phyloP scores from a whole-genome alignment of 2,113 vertebrate species.

The Amazona guildingii region DNA sequence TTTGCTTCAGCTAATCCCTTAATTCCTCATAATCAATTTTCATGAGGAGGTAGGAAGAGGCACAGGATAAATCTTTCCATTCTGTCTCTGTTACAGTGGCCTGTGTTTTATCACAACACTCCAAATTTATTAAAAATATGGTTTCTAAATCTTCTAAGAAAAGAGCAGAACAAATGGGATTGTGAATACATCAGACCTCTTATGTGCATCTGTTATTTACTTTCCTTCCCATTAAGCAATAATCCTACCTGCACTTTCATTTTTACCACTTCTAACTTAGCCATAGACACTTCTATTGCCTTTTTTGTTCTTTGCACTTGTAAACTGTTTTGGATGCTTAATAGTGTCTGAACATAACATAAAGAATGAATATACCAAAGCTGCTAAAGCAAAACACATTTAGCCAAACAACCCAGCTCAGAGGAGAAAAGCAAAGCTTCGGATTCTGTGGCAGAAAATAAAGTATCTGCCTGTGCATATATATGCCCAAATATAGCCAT shows the following conservation, averaged over 20 bases:
- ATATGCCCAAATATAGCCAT: background rate
- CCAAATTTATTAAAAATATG: background rate
- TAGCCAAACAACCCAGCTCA: background rate
- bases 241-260: background rate
- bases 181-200: background rate
- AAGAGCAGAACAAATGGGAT: background rate
- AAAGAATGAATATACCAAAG: background rate
- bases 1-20: background rate
- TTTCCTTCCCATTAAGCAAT: background rate
- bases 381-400: background rate
- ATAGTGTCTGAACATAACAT: background rate
- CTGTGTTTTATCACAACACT: background rate
- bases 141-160: background rate
- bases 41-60: background rate
- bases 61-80: background rate
- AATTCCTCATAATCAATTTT: background rate
- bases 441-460: background rate
- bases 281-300: background rate
- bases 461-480: background rate
- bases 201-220: background rate
- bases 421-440: background rate
- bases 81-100: rapidly evolving
- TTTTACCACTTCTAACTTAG: background rate
- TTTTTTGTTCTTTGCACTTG: background rate
- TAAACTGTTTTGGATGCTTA: background rate